Percentiles rank a stretch among this genome's conserved stretches.
Conservation (phyloP, 1,140 invertebrate genomes). For the Chlorops oryzae region DNA sequence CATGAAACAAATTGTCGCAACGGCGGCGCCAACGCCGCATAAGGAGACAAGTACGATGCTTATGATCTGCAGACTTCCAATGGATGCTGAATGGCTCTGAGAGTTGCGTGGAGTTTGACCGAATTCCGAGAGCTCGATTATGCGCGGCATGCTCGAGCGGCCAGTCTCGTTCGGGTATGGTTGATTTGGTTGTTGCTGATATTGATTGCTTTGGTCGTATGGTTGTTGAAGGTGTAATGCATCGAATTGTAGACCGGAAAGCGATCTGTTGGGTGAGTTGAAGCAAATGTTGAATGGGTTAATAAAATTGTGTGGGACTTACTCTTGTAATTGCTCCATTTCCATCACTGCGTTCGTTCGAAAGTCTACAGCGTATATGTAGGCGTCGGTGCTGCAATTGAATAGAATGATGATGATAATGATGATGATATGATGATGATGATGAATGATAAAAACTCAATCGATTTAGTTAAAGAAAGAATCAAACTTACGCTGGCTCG, state of each 20-base stretch:
- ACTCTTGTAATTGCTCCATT: conserved; percentile 70
- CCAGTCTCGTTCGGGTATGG: conserved; percentile 24
- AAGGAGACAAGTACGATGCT: conserved; percentile 70
- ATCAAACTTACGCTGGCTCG: conserved; percentile 59
- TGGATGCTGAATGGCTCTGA: conserved; percentile 27
- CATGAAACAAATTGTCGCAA: conserved; percentile 70
- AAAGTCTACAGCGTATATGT: conserved; percentile 76
- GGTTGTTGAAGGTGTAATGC: conserved; percentile 31
- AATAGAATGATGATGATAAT: neutral
- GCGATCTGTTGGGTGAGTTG: conserved; percentile 18
- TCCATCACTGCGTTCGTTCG: conserved; percentile 73
- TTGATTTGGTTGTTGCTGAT: conserved; percentile 16
- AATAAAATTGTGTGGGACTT: conserved; percentile 35
- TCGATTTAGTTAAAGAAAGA: neutral
- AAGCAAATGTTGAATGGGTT: neutral
- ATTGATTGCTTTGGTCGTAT: no score
- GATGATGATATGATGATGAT: no score
- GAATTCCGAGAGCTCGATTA: conserved; percentile 55
- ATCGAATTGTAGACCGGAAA: conserved; percentile 25
- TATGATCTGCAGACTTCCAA: conserved; percentile 71
- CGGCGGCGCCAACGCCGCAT: conserved; percentile 69
- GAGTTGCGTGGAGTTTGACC: conserved; percentile 39
- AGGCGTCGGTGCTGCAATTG: conserved; percentile 70
- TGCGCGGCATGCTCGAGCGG: conserved; percentile 42
- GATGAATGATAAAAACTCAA: neutral